Evolutionary conservation across 2,888 invertebrate species (phyloP), one percentile per base, ranked within the genome.

Genomic region (Machimus rusticus): DNA sequence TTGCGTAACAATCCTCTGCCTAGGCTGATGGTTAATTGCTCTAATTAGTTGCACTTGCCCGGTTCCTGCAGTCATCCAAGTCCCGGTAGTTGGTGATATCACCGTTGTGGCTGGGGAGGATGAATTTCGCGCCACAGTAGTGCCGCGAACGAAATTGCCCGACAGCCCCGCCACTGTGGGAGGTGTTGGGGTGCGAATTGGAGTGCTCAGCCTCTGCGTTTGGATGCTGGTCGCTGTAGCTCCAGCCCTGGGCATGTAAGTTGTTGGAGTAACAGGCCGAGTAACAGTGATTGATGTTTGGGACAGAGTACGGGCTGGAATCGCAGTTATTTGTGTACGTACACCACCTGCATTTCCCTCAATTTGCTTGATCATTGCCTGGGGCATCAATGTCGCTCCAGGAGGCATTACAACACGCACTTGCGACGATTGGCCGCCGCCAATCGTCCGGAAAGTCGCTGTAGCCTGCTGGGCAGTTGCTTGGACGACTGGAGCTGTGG

Each of bases 291-390:
- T 93, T 0, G 93, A 92, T n/a, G 93, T 92, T 88, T 92, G 92
- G 0, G 93, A 91, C 2, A 92, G 91, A n/a, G 91, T 92, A 46
- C 92, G 90, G n/a, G 92, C 90, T 34, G 93, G 92, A 89, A 93
- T 91, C 23, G 93, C 91, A 3, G 93, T 92, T 5, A 93, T 92
- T 89, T 93, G 93, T 0, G 93, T 92, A 14, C 93, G 90, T 0
- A 89, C 86, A 5, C 92, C 91, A 4, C 90, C 90, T 19, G 90
- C 90, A 19, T 90, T 90, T 0, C 89, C 91, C 82, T 92, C 92
- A 91, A 94, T 93, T 91, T 93, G 94, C 90, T 94, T 94, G 14
- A 94, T 92, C 90, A 94, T 93, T n/a, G 93, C 91, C 90, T 93
- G 93, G 23, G 93, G 93, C 90, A 94, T 92, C 86, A 94, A 90